Conservation (phyloP, 2,888 invertebrate genomes). For the Dolomedes plantarius region DNA sequence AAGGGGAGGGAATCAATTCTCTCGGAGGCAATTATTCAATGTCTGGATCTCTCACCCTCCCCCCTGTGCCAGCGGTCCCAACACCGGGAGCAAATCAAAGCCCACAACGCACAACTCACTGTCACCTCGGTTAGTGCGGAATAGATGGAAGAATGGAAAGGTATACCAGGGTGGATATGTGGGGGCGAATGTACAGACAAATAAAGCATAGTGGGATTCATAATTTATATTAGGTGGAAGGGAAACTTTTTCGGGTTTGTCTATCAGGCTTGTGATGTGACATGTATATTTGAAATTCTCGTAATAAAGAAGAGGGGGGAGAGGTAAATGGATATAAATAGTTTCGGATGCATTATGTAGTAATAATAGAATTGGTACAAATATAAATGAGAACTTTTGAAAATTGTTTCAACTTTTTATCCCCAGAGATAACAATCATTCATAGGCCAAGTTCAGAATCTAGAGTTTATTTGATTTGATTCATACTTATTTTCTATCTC, state of each 20-base stretch:
- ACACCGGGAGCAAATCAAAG: conserved; percentile 60
- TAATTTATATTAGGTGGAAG: neutral
- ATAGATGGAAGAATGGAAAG: conserved; percentile 3
- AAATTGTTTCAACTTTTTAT: too few species aligned
- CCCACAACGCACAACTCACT: conserved; percentile 59
- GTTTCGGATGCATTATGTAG: too few species aligned
- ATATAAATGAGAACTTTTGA: too few species aligned
- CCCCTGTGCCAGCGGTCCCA: neutral
- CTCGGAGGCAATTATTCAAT: conserved; percentile 61
- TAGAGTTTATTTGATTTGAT: too few species aligned
- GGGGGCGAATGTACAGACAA: conserved; percentile 2
- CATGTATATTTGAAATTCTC: neutral
- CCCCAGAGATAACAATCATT: too few species aligned
- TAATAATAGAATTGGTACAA: too few species aligned
- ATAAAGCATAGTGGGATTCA: neutral
- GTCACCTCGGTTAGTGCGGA: conserved; percentile 33
- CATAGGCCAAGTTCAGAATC: too few species aligned
- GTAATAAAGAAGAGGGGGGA: too few species aligned
- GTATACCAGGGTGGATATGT: neutral
- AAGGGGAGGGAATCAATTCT: conserved; percentile 63
- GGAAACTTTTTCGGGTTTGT: neutral
- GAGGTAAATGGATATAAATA: too few species aligned
- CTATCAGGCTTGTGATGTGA: neutral
- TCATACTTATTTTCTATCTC: too few species aligned
- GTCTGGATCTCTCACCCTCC: conserved; percentile 23